A percentile compares a stretch with the other conserved stretches of the same genome.
Evolutionary conservation across 2,888 invertebrate genomes (phyloP).

Genomic region (Calameuta idolon): DNA sequence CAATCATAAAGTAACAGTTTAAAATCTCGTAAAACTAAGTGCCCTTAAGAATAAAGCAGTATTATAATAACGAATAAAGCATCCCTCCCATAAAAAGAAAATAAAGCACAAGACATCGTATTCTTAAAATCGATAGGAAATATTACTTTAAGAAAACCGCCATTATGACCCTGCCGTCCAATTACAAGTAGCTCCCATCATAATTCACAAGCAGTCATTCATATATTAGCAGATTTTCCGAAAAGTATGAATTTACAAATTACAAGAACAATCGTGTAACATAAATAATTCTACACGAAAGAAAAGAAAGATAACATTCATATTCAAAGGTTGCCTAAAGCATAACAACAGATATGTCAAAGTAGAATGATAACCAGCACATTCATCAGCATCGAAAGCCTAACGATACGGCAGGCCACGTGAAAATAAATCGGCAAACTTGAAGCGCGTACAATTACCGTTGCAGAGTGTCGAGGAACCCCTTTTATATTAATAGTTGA

Average conservation of each 20-base stretch:
- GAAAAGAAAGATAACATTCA: background rate
- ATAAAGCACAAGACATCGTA: background rate
- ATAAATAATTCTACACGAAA: background rate
- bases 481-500: slow-evolving; percentile 66
- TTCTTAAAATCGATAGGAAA: background rate
- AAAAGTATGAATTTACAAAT: background rate
- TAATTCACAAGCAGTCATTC: background rate
- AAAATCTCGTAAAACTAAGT: background rate
- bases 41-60: background rate
- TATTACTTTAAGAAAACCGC: background rate
- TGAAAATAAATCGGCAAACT: slow-evolving; percentile 56
- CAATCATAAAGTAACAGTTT: background rate
- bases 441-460: slow-evolving; percentile 59
- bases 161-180: too few relatives aligned
- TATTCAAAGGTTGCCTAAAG: background rate
- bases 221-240: background rate
- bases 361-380: background rate
- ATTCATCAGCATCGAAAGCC: background rate
- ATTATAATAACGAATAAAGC: background rate
- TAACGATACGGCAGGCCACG: background rate
- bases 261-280: too few relatives aligned
- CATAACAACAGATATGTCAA: background rate
- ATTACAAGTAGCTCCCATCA: background rate
- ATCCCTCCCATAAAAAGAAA: background rate
- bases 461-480: slow-evolving; percentile 64